Evolutionary conservation across 1,140 invertebrate species (phyloP).

Genomic region (Hesperophylax magnus): DNA sequence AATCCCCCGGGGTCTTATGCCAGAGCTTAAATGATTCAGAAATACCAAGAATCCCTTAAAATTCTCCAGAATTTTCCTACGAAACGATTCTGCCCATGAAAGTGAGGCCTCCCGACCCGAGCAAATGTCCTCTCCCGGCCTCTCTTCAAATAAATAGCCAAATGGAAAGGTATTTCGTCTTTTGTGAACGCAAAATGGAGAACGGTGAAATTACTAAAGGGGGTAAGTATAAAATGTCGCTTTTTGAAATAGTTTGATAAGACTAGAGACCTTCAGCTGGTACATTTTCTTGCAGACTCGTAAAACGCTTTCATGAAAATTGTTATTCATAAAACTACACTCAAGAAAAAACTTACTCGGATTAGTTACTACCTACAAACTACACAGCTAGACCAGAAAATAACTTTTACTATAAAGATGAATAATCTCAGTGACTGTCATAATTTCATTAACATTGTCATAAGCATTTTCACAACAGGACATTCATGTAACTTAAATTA

Average conservation of each 20-base stretch:
- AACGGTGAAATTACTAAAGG: slow-evolving; percentile 39
- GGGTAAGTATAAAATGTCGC: slow-evolving; percentile 47
- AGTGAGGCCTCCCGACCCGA: slow-evolving; percentile 30
- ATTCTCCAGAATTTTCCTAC: slow-evolving; percentile 51
- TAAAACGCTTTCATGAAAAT: slow-evolving; percentile 4
- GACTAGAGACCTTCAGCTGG: slow-evolving; percentile 8
- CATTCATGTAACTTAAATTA: no score
- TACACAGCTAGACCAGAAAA: no score
- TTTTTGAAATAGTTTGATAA: slow-evolving; percentile 39
- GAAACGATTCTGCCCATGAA: slow-evolving; percentile 11
- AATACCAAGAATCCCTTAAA: slow-evolving; percentile 58
- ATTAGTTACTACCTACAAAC: no score
- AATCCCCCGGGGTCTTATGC: slow-evolving; percentile 56
- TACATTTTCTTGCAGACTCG: background rate
- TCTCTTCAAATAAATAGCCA: slow-evolving; percentile 56
- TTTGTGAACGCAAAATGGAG: slow-evolving; percentile 48
- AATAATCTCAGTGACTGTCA: no score
- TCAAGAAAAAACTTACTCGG: no score
- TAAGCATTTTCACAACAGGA: no score
- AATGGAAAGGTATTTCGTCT: slow-evolving; percentile 51
- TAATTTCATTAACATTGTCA: no score
- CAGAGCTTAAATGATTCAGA: slow-evolving; percentile 56
- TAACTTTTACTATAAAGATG: no score
- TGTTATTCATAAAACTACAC: no score
- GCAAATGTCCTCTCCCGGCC: slow-evolving; percentile 42